Conservation (phyloP, 2,797 vertebrate species). For the Meriones psammophilus region DNA sequence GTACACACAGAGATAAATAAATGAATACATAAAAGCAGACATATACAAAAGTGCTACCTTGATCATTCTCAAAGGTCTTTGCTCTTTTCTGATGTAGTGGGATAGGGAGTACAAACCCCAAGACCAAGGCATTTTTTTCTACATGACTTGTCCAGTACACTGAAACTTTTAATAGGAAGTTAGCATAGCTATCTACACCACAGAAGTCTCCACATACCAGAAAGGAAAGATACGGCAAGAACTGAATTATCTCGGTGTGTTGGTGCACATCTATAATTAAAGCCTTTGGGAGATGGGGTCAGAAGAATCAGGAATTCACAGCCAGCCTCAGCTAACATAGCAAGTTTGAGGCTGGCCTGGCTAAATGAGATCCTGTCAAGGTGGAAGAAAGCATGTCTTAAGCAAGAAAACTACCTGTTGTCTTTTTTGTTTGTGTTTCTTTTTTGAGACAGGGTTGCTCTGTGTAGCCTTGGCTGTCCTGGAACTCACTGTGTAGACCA, state of each 20-base stretch:
- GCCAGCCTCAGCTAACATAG: not conserved
- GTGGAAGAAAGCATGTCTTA: not conserved
- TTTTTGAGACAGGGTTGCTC: not conserved
- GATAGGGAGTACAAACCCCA: not conserved
- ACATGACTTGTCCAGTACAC: not conserved
- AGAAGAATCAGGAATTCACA: not conserved
- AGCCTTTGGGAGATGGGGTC: not conserved
- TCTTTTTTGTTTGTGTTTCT: too few species aligned
- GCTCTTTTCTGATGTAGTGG: not conserved
- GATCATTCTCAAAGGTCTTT: not conserved
- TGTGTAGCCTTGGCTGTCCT: not conserved
- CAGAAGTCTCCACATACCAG: not conserved
- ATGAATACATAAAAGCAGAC: not conserved
- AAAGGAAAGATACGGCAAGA: not conserved
- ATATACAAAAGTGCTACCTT: not conserved
- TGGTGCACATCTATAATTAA: not conserved
- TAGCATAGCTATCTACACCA: not conserved
- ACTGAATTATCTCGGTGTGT: not conserved
- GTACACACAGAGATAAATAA: not conserved
- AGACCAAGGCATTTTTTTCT: not conserved
- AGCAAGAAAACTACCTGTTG: not conserved
- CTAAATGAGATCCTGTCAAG: not conserved
- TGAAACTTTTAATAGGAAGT: not conserved
- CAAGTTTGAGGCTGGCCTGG: not conserved
- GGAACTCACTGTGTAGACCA: not conserved